Base-by-base conservation (phyloP, 2,113 vertebrate genomes). In the Setophaga coronata region DNA sequence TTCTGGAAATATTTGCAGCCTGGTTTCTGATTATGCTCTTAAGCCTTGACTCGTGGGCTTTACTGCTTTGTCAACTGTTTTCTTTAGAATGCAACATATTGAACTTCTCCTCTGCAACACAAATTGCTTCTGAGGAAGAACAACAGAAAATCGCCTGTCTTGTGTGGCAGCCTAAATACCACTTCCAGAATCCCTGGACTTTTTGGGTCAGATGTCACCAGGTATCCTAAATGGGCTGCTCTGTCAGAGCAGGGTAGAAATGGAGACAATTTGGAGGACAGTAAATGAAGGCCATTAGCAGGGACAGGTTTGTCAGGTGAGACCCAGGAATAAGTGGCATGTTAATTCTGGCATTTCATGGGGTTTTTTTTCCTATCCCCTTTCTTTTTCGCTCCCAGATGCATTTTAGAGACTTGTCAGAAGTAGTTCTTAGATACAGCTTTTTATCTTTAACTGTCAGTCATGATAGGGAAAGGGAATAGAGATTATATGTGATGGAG, bases 401-500 rank as follows among this genome's bases (percentile, higher is more conserved):
- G 81, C 36, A 18, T 91, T 92, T 89, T 74, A 31, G 47, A 74
- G 64, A 62, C 51, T 84, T 95, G 70, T 14, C 58, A 71, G 58
- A 83, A 73, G 43, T 47, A 43, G 54, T 90, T 50, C 78, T 92
- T 70, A 92, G 50, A 76, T 86, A 45, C 18, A 82, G 58, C 26
- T 43, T 91, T 93, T 96, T 95, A 80, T 95, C 87, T 91, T 88
- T 14, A 80, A 45, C 89, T 91, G 71, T 74, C 78, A 85, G 69
- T 84, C 57, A 61, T 34, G 82, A 29, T 48, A 85, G 58, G 71
- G 73, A 86, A 91, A 85, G 74, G 89, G 90, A 90, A 72, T 38
- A 33, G 56, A 79, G 45, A 88, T 90, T 34, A 21, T 19, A 12
- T 31, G 50, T 64, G 54, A 80, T 76, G 38, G 56, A 50, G 40